Base-by-base conservation (phyloP, 2,888 invertebrate genomes). In the Dryococelus australis region DNA sequence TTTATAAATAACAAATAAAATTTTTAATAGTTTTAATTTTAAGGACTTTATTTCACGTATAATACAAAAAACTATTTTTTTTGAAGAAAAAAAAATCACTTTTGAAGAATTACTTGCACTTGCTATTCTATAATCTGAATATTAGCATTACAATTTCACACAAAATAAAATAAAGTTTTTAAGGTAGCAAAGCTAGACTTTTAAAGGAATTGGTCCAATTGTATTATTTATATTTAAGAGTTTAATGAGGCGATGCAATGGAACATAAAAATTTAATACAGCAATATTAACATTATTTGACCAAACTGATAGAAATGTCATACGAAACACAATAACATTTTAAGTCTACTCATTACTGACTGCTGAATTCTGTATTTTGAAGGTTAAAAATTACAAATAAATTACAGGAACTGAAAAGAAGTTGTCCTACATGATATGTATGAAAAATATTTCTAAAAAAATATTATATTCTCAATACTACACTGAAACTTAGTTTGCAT, bases 51-150 rank as follows among this genome's bases (percentile, higher is more conserved):
- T 51, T 65, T 85, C 81, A 27, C 53, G 85, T 86, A 88, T 87
- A 85, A 85, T 88, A 88, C 85, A 86, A 87, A 87, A 86, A 85
- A 86, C 53, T 83, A 83, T 86, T 12, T 65, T 65, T 35, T 16
- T 65, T 10, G 65, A 65, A 65, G 16, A 65, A 65, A 65, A 65
- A 65, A 65, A 65, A 65, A 24, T 65, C 8, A 65, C n/a, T 65
- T 65, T 24, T 65, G 65, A 12, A 65, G 65, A 16, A 24, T 65
- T 24, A 65, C 65, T 65, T 65, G 65, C 65, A 65, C 65, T 65
- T 65, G 20, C 65, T 65, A 65, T 8, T 65, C 65, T 65, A 65
- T 9, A 24, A 16, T 65, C 65, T 65, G 65, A 65, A 65, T 65
- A 65, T 65, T 65, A 65, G 65, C 65, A 65, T 65, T 65, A 65